Evolutionary conservation across 2,113 vertebrate genomes (phyloP), one percentile per base, ranked within the genome.

Genomic region (Holacanthus passer): DNA sequence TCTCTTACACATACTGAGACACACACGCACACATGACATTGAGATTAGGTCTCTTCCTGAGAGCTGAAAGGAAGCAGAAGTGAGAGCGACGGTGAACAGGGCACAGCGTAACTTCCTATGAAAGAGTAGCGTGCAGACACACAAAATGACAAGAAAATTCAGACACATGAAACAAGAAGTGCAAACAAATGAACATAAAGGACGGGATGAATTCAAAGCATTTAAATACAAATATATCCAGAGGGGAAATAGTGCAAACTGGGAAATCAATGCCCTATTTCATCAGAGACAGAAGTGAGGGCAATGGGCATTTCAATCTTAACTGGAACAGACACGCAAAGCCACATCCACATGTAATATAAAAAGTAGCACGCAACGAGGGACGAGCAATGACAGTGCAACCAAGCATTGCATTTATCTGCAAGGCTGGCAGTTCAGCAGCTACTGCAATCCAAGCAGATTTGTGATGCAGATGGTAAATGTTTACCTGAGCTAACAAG

Each of bases 1-100:
- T 63, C 60, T 65, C 45, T 83, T 68, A 64, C 59, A 71, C 63
- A 71, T 22, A 66, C 7, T 45, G 37, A 70, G 47, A 81, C 62
- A 43, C 1, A 69, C 17, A 43, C 17, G 19, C 62, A 58, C 43
- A 64, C 76, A 68, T 13, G 3, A 35, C 19, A 71, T 7, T 45
- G 16, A 83, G 83, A 77, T 67, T 55, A 75, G 32, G 59, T 37
- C 47, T 79, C 50, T 76, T 87, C 65, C 55, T 84, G 75, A 74
- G 31, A 4, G 13, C 71, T 43, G 22, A 82, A 73, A 72, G 27
- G 62, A 92, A 91, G 85, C 58, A 93, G 89, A 90, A 93, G 89
- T 90, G 88, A 88, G 79, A 88, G 66, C 58, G 82, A 77, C 76
- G 20, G 82, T 73, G 89, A 85, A 86, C 82, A 81, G 74, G 1